Evolutionary conservation across 2,888 invertebrate species (phyloP).

Genomic region (Lycocerus yunnanus): DNA sequence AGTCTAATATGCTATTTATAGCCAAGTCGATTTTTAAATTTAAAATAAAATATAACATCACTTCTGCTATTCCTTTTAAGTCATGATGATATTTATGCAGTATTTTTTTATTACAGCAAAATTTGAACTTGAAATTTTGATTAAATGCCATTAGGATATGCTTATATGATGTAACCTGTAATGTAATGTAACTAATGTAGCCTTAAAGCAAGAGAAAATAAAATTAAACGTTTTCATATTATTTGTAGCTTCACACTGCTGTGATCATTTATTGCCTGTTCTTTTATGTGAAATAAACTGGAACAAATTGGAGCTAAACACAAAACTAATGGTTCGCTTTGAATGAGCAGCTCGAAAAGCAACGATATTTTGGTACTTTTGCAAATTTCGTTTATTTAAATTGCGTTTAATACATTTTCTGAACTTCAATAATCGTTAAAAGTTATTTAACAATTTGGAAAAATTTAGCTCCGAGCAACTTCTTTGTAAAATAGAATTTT

Average conservation of each 20-base stretch:
- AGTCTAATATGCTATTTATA: too few relatives aligned
- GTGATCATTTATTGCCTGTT: background rate
- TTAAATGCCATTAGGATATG: too few relatives aligned
- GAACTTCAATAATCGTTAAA: background rate
- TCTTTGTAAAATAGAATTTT: background rate
- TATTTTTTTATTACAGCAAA: too few relatives aligned
- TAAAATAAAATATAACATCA: too few relatives aligned
- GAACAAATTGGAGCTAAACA: background rate
- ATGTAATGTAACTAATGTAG: too few relatives aligned
- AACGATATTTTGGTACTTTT: background rate
- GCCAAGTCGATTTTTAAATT: too few relatives aligned
- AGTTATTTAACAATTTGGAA: background rate
- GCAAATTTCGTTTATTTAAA: background rate
- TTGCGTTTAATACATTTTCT: background rate
- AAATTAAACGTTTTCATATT: background rate
- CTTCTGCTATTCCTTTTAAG: too few relatives aligned
- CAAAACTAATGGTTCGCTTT: background rate
- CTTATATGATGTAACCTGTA: too few relatives aligned
- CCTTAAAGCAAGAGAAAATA: background rate
- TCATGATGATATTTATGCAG: too few relatives aligned
- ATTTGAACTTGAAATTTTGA: too few relatives aligned
- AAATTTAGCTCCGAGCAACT: background rate
- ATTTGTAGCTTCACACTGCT: background rate
- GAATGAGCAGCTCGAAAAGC: background rate
- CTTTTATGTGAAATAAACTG: background rate